A percentile compares a stretch with the other conserved stretches of the same genome.
Conservation (phyloP, 2,113 vertebrate genomes). For the Phylloscopus whistleri region DNA sequence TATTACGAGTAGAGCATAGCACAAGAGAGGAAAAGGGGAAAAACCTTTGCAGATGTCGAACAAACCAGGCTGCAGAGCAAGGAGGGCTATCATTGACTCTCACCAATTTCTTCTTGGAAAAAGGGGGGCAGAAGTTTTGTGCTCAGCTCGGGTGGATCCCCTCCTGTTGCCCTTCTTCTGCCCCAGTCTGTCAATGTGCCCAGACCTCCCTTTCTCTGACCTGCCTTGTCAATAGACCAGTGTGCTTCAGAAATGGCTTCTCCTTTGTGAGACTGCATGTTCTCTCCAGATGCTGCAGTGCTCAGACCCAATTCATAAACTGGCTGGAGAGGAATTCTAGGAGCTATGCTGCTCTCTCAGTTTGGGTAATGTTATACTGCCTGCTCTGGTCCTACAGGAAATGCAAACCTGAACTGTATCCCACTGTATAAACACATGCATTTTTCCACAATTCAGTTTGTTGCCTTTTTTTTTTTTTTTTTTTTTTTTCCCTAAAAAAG, state of each 20-base stretch:
- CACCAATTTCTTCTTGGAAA: neutral
- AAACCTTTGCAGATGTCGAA: neutral
- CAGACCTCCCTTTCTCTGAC: neutral
- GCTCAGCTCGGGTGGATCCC: neutral
- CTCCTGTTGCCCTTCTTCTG: neutral
- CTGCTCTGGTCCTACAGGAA: neutral
- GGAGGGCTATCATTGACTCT: rapidly evolving
- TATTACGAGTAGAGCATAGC: neutral
- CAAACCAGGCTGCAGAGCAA: neutral
- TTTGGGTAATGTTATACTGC: neutral
- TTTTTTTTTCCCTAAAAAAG: neutral
- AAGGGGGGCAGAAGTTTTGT: neutral
- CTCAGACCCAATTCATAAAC: neutral
- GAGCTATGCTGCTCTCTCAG: neutral
- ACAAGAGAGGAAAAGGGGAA: neutral
- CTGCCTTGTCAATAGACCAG: neutral
- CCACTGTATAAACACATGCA: neutral
- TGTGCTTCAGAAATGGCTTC: neutral
- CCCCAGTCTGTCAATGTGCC: neutral
- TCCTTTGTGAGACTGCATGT: neutral
- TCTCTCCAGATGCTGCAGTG: neutral
- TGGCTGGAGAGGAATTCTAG: neutral
- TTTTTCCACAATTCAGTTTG: neutral
- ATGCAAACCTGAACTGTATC: neutral
- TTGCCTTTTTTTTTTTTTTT: neutral